phyloP scores from a whole-genome alignment of 2,113 vertebrate genomes.

The Sceloporus undulatus region DNA sequence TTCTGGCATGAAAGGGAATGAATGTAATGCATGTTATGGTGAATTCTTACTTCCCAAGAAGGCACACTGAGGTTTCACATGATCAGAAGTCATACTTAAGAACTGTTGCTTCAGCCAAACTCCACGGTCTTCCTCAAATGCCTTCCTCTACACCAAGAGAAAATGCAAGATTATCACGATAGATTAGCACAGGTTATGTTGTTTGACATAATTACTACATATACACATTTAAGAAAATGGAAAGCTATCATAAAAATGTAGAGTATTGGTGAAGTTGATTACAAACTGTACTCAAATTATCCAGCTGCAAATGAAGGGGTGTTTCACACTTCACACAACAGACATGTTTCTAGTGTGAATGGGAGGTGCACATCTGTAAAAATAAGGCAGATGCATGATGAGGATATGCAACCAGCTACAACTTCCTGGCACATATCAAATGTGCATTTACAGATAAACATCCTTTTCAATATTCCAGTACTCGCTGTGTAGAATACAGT shows the following conservation, averaged over 20 bases:
- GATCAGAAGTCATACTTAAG: conserved; percentile 91
- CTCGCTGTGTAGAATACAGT: neutral
- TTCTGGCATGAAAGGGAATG: neutral
- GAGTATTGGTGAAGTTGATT: neutral
- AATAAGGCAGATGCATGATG: neutral
- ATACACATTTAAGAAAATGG: neutral
- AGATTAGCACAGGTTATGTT: neutral
- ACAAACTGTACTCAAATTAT: neutral
- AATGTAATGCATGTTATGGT: neutral
- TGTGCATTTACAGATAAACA: neutral
- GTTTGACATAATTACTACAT: neutral
- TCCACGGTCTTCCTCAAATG: conserved; percentile 93
- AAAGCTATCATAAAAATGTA: conserved; percentile 13
- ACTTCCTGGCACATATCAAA: neutral
- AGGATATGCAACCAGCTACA: neutral
- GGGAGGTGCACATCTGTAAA: neutral
- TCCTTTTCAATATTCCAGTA: conserved; percentile 9
- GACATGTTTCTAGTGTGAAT: no score
- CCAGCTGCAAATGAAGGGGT: neutral
- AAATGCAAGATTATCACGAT: neutral
- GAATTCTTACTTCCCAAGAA: conserved; percentile 85
- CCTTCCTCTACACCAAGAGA: conserved; percentile 84
- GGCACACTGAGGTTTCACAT: conserved; percentile 85
- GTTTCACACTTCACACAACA: neutral
- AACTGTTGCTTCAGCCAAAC: conserved; percentile 96